These are phyloP conservation scores for Muntiacus reevesi DNA, from an alignment of 2,113 vertebrate genomes.

Conservation along the genomic window DNA sequence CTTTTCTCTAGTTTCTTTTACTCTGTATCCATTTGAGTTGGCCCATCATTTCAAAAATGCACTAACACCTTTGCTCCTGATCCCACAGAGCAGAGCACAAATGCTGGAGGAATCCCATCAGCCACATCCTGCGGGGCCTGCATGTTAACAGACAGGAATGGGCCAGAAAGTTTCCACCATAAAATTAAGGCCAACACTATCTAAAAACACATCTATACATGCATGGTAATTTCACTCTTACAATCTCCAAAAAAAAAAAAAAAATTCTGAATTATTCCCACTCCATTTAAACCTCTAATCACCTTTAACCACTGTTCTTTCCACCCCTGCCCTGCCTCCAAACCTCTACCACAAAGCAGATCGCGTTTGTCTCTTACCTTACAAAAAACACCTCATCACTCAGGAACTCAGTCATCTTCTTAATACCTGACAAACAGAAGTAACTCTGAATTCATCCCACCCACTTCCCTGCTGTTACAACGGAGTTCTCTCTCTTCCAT, in stretches of 20 bases:
- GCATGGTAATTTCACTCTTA: not conserved
- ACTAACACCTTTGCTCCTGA: not conserved
- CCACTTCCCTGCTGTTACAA: not conserved
- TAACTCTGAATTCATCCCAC: not conserved
- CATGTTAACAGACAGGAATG: not conserved
- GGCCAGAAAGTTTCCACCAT: not conserved
- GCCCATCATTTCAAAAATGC: not conserved
- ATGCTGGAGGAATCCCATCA: not conserved
- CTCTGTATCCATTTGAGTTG: not conserved
- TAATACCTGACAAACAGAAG: not conserved
- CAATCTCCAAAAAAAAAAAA: not conserved
- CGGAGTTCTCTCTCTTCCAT: not conserved
- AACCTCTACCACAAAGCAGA: not conserved
- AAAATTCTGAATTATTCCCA: not conserved
- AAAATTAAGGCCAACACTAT: not conserved
- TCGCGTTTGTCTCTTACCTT: not conserved
- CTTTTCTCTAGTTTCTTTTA: constrained; percentile 23
- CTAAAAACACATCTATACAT: not conserved
- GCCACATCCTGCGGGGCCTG: not conserved
- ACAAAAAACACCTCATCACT: not conserved
- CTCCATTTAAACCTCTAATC: not conserved
- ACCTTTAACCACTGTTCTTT: not conserved
- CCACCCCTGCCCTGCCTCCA: not conserved
- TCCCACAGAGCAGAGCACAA: not conserved
- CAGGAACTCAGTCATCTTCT: not conserved